Evolutionary conservation across 2,888 invertebrate genomes (phyloP).

Genomic region (Hyposoter dolosus): DNA sequence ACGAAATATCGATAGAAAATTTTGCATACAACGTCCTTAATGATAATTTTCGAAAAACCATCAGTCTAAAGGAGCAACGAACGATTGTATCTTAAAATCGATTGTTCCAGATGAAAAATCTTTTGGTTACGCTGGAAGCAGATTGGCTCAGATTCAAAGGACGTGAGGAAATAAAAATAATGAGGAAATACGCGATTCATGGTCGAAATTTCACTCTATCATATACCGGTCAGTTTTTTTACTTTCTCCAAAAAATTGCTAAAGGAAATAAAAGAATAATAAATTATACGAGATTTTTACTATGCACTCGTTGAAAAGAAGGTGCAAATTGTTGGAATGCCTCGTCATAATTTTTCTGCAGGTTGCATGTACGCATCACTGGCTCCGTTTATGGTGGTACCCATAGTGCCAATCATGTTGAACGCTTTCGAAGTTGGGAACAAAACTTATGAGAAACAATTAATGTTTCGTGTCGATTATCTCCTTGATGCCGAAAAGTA

Average conservation of each 20-base stretch:
- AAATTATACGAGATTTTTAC: background rate
- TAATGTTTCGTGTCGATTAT: slow-evolving; percentile 73
- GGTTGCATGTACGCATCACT: slow-evolving; percentile 70
- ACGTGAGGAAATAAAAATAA: slow-evolving; percentile 61
- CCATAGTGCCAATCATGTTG: slow-evolving; percentile 65
- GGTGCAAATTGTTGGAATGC: background rate
- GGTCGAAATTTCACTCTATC: slow-evolving; percentile 66
- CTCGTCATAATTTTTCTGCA: slow-evolving; percentile 10
- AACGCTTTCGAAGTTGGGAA: slow-evolving; percentile 59
- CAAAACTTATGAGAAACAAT: slow-evolving; percentile 60
- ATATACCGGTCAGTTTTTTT: slow-evolving; percentile 52
- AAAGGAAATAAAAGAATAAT: background rate
- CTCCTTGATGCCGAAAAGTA: slow-evolving; percentile 71
- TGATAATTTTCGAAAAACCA: background rate
- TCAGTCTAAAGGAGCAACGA: background rate
- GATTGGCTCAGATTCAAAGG: slow-evolving; percentile 66
- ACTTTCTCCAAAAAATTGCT: background rate
- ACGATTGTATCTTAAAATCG: background rate
- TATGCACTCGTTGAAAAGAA: background rate
- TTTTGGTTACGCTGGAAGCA: slow-evolving; percentile 61
- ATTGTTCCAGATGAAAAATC: slow-evolving; percentile 67
- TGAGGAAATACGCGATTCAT: slow-evolving; percentile 65
- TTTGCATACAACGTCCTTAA: too few relatives aligned
- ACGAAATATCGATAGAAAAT: too few relatives aligned
- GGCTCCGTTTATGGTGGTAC: slow-evolving; percentile 68